These are phyloP conservation scores for Trissolcus japonicus DNA, from an alignment of 2,888 invertebrate species.

Conservation along the genomic window DNA sequence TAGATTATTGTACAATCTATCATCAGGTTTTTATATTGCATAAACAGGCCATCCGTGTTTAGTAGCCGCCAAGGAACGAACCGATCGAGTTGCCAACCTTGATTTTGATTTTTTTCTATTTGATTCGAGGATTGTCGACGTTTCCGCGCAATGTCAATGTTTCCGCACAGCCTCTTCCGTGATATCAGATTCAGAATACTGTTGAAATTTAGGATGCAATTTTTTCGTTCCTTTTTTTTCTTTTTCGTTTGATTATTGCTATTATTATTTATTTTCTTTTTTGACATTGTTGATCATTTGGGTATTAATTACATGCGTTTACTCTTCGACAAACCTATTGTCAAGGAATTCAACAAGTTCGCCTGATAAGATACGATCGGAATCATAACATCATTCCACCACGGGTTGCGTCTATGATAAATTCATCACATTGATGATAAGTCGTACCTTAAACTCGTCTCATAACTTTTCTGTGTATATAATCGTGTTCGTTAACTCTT, in stretches of 20 bases:
- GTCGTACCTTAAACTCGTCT: slow-evolving; percentile 4
- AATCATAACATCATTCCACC: not conserved
- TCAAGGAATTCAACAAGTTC: not conserved
- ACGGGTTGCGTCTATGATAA: slow-evolving; percentile 4
- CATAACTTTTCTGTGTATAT: slow-evolving; percentile 22
- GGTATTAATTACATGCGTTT: too few relatives aligned
- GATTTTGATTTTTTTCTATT: not conserved
- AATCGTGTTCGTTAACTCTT: slow-evolving; percentile 32
- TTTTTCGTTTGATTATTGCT: not conserved
- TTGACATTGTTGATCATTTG: too few relatives aligned
- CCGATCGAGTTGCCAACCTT: not conserved
- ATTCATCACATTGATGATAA: slow-evolving; percentile 15
- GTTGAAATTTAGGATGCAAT: too few relatives aligned
- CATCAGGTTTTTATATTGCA: slow-evolving; percentile 25
- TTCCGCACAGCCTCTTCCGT: too few relatives aligned
- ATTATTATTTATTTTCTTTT: not conserved
- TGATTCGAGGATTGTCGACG: not conserved
- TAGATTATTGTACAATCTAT: slow-evolving; percentile 23
- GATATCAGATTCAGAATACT: too few relatives aligned
- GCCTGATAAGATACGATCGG: not conserved
- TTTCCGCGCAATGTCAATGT: not conserved
- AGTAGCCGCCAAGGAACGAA: not conserved
- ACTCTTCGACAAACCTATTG: too few relatives aligned
- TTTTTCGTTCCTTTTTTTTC: not conserved
- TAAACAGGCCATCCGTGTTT: slow-evolving; percentile 6